These are phyloP conservation scores for Diacarnus erythraeanus DNA, from an alignment of 37 sponge, comb jelly and placozoan species.

Conservation along the genomic window DNA sequence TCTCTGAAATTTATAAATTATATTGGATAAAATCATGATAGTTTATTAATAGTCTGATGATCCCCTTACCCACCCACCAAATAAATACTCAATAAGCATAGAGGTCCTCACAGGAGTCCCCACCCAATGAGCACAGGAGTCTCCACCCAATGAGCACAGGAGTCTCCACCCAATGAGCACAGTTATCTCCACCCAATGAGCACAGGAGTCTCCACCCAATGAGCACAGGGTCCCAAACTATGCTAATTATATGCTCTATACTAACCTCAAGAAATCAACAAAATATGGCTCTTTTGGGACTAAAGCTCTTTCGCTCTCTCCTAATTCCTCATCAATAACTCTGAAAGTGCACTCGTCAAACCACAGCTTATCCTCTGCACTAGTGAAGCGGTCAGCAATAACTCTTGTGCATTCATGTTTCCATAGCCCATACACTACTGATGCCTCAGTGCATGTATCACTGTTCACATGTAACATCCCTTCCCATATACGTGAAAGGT, in stretches of 20 bases:
- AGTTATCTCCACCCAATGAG: too few species aligned
- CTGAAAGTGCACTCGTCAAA: conserved; percentile 58
- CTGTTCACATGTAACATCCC: conserved; percentile 83
- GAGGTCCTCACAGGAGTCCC: too few species aligned
- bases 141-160: too few species aligned
- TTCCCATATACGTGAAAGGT: conserved; percentile 99
- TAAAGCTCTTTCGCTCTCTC: conserved; percentile 30
- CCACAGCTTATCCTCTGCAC: conserved; percentile 92
- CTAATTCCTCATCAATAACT: conserved; percentile 71
- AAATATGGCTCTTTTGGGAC: conserved; percentile 92
- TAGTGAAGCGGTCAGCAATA: conserved; percentile 97
- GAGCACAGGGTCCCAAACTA: neutral
- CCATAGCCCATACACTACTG: conserved; percentile 81
- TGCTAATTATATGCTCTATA: conserved; percentile 59
- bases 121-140: too few species aligned
- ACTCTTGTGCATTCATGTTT: conserved; percentile 94
- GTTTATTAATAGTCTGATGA: neutral
- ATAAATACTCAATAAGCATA: too few species aligned
- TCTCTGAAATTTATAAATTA: conserved; percentile 45
- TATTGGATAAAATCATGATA: too few species aligned
- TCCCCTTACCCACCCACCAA: too few species aligned
- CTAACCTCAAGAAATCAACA: conserved; percentile 92
- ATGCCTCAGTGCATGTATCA: conserved; percentile 42
- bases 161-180: too few species aligned
- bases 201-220: too few species aligned